Base-by-base conservation (phyloP, 1,140 invertebrate species). In the Drosophila lacertosa region DNA sequence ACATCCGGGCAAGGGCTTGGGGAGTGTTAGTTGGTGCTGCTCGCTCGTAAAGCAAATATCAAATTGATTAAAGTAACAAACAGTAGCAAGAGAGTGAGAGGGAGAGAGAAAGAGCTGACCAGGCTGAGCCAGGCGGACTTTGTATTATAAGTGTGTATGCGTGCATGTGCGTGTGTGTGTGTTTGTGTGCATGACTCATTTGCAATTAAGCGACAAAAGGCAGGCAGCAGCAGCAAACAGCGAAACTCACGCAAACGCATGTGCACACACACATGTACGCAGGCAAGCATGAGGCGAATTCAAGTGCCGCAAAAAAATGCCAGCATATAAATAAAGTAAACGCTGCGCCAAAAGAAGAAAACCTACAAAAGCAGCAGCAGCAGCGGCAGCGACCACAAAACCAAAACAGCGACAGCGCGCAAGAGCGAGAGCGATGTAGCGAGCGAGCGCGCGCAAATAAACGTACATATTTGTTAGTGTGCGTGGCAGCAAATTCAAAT, bases 271-370 rank as follows among this genome's bases (percentile, higher is more conserved):
- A 45, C 29, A 53, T 20, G 24, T 4, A 39, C 9, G 22, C 4
- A 55, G 0, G 54, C 45, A 48, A 29, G 24, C 20, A 47, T 47
- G 48, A 26, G 48, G 44, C 60, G 35, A 57, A 76, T 84, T 79
- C 67, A 84, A 84, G 81, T 80, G 81, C 75, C 72, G 80, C 80
- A 84, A 84, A 84, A 84, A 84, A 84, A 84, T 86, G 77, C 77
- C 81, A 84, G 81, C 81, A 84, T 84, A 84, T 88, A 84, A 84
- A 84, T 84, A 84, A 86, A 84, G 77, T 68, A 81, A 72, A 74
- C 47, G 55, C 65, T 67, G 51, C 45, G 59, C 54, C 42, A 74
- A 47, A 66, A 32, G 54, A 63, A 76, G 60, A 72, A 82, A 67
- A 77, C 68, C 63, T 71, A 71, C 68, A 75, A 64, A 77, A 77